Evolutionary conservation across 2,113 vertebrate species (phyloP).

Genomic region (Aegithalos caudatus): DNA sequence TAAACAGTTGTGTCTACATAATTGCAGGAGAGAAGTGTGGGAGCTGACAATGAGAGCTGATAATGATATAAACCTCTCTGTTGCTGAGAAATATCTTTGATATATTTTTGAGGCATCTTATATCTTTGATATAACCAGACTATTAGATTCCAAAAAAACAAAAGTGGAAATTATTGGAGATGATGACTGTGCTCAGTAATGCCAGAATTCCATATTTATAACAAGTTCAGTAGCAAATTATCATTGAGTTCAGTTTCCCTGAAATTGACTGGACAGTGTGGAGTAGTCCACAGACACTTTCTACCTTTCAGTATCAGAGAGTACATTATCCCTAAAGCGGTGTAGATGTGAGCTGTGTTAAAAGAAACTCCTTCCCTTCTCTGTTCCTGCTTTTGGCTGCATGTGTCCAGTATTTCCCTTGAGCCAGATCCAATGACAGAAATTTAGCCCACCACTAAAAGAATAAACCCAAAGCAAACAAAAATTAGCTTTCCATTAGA

Average conservation of each 20-base stretch:
- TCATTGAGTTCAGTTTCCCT: background rate
- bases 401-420: background rate
- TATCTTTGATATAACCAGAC: background rate
- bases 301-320: background rate
- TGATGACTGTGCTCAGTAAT: background rate
- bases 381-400: background rate
- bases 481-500: conserved; percentile 11
- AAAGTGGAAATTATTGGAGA: background rate
- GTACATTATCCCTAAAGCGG: background rate
- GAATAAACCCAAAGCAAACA: conserved; percentile 27
- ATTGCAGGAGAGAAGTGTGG: background rate
- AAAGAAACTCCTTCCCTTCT: background rate
- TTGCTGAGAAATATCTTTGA: background rate
- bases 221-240: background rate
- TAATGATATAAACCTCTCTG: background rate
- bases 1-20: background rate
- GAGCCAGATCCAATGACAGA: conserved; percentile 8
- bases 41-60: background rate
- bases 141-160: background rate
- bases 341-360: background rate
- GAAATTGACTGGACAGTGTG: background rate
- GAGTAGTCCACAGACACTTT: background rate
- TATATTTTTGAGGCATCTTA: background rate
- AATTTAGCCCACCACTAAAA: background rate
- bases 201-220: background rate